These are phyloP conservation scores for Trypoxylon attenuatum DNA, from an alignment of 2,888 invertebrate species.

Conservation along the genomic window DNA sequence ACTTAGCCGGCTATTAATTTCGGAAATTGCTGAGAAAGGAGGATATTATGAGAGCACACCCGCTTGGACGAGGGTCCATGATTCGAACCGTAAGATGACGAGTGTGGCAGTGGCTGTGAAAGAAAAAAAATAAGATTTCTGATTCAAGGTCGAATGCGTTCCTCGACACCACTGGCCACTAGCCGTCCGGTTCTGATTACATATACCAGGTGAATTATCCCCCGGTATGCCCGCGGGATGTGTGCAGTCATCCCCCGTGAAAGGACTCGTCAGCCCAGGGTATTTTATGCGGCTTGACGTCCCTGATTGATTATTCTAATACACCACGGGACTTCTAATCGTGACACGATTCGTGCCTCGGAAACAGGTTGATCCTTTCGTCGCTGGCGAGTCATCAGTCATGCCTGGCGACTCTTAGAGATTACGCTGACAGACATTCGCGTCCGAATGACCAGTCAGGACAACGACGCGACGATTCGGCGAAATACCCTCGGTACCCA, in stretches of 20 bases:
- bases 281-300: neutral
- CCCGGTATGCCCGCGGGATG: neutral
- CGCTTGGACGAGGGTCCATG: slow-evolving; percentile 26
- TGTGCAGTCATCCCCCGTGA: neutral
- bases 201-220: neutral
- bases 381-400: neutral
- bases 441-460: too few relatives aligned
- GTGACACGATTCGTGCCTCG: neutral
- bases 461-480: too few relatives aligned
- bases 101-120: neutral
- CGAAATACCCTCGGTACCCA: too few relatives aligned
- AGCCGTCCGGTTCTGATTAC: neutral
- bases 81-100: neutral
- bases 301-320: neutral
- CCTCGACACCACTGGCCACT: neutral
- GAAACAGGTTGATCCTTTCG: neutral
- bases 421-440: too few relatives aligned
- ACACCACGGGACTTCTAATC: neutral
- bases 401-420: neutral
- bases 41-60: slow-evolving; percentile 51
- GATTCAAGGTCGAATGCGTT: neutral
- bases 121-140: neutral
- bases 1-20: slow-evolving; percentile 75
- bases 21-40: slow-evolving; percentile 73
- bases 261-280: neutral